Evolutionary conservation across 2,113 vertebrate genomes (phyloP).

Genomic region (Mohoua ochrocephala): DNA sequence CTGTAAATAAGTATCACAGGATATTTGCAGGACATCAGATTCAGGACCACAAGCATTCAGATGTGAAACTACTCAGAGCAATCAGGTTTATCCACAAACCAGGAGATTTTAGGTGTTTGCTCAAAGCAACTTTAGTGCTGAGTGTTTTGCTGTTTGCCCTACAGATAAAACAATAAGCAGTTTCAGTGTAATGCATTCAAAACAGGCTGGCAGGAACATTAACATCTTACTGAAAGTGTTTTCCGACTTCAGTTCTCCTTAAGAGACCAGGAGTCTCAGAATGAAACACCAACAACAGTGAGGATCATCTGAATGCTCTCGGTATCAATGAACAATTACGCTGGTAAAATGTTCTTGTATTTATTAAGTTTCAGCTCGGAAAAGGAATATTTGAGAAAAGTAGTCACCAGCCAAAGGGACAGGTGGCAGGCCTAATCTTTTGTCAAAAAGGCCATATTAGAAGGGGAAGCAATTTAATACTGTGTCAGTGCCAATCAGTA

Average conservation of each 20-base stretch:
- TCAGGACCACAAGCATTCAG: background rate
- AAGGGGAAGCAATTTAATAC: conserved; percentile 26
- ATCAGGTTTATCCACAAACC: background rate
- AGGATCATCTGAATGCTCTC: background rate
- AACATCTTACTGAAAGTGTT: background rate
- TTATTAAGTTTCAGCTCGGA: background rate
- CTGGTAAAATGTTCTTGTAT: background rate
- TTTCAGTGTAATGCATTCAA: background rate
- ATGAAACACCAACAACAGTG: background rate
- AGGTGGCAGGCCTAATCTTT: conserved; percentile 39
- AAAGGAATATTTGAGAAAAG: background rate
- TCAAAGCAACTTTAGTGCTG: background rate
- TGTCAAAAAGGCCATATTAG: background rate
- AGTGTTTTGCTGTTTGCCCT: background rate
- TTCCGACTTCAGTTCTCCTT: background rate
- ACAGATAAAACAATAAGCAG: background rate
- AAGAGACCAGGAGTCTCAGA: background rate
- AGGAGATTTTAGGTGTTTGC: background rate
- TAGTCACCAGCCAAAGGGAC: background rate
- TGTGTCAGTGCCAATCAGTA: conserved; percentile 23
- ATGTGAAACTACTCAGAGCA: background rate
- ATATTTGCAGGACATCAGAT: background rate
- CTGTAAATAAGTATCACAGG: background rate
- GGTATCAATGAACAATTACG: background rate
- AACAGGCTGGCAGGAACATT: background rate